Conservation (phyloP, 2,113 vertebrate species). For the Pycnonotus jocosus region DNA sequence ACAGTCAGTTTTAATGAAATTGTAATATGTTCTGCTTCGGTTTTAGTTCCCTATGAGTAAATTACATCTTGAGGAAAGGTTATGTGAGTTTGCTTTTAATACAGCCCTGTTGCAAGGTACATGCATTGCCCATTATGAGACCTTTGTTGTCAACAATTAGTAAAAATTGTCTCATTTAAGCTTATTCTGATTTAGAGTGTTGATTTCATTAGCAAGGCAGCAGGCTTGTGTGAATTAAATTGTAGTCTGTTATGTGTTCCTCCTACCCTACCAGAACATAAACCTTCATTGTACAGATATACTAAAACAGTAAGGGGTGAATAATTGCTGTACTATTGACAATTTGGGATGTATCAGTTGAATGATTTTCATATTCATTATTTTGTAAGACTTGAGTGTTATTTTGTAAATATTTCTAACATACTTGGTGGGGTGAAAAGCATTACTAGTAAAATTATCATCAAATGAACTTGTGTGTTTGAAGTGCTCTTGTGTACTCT, state of each 20-base stretch:
- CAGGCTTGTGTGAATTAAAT: not conserved
- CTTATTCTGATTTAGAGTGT: not conserved
- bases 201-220: not conserved
- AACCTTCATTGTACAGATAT: not conserved
- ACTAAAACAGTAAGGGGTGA: not conserved
- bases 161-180: not conserved
- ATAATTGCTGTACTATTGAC: not conserved
- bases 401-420: slow-evolving; percentile 8
- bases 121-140: not conserved
- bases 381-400: not conserved
- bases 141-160: not conserved
- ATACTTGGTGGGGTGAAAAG: not conserved
- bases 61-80: not conserved
- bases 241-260: not conserved
- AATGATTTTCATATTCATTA: not conserved
- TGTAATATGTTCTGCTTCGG: not conserved
- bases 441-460: not conserved
- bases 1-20: not conserved
- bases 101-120: not conserved
- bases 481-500: not conserved
- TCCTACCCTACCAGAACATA: not conserved
- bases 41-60: not conserved
- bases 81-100: not conserved
- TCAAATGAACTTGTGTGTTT: not conserved
- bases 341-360: not conserved